These are phyloP conservation scores for Muscina levida DNA, from an alignment of 2,888 invertebrate genomes.

Conservation along the genomic window DNA sequence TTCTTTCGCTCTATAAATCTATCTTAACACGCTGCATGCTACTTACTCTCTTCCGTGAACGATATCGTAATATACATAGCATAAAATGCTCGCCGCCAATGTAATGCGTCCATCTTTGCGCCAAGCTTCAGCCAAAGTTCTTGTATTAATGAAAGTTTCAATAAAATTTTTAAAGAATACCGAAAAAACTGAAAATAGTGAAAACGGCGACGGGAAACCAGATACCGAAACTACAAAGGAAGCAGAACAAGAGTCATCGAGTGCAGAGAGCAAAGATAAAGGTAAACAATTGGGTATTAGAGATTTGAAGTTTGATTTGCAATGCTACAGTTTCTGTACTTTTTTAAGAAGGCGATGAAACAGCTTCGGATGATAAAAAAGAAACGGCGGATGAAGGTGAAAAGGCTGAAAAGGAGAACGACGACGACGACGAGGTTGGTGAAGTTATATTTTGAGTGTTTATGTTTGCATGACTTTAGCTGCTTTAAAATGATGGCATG, in stretches of 20 bases:
- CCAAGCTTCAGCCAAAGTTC: slow-evolving; percentile 48
- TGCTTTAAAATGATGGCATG: too few relatives aligned
- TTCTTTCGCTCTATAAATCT: slow-evolving; percentile 20
- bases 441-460: neutral
- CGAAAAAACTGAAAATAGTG: slow-evolving; percentile 46
- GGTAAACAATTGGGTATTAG: slow-evolving; percentile 32
- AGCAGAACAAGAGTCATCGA: slow-evolving; percentile 43
- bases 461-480: neutral
- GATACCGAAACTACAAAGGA: slow-evolving; percentile 51
- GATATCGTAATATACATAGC: slow-evolving; percentile 42
- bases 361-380: slow-evolving; percentile 10
- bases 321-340: neutral
- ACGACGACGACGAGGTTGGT: slow-evolving; percentile 11
- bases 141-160: slow-evolving; percentile 64
- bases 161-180: slow-evolving; percentile 64
- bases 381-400: slow-evolving; percentile 14
- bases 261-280: slow-evolving; percentile 28
- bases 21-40: slow-evolving; percentile 61
- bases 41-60: slow-evolving; percentile 43
- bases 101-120: slow-evolving; percentile 50
- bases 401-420: slow-evolving; percentile 10
- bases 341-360: slow-evolving; percentile 16
- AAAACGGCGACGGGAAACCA: slow-evolving; percentile 33
- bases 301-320: neutral
- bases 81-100: slow-evolving; percentile 53